Percentiles rank a stretch among this genome's conserved stretches.
Evolutionary conservation across 2,797 vertebrate genomes (phyloP).

Genomic region (Pangasius macronema): DNA sequence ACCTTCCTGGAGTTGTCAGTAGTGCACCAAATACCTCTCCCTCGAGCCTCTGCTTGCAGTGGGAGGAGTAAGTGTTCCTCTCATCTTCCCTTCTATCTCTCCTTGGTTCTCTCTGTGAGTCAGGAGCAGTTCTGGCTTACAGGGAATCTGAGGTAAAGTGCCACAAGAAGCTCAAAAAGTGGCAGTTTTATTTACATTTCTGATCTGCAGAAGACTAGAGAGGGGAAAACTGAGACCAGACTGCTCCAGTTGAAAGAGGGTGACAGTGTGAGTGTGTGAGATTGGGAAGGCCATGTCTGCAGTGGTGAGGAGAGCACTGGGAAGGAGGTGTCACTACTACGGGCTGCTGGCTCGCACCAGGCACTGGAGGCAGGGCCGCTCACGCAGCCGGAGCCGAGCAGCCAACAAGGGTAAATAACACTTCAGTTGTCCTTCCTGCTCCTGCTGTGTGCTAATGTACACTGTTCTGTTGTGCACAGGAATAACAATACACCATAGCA

Average conservation of each 20-base stretch:
- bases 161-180: conserved; percentile 7
- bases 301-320: conserved; percentile 77
- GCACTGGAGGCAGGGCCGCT: conserved; percentile 79
- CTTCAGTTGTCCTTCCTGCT: conserved; percentile 24
- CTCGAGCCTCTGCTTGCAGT: conserved; percentile 31
- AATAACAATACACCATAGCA: not conserved
- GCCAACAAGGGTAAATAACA: conserved; percentile 74
- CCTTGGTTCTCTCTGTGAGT: conserved; percentile 7
- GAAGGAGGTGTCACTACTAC: conserved; percentile 82
- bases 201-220: conserved; percentile 20
- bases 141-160: conserved; percentile 35
- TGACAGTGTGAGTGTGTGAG: not conserved
- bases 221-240: not conserved
- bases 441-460: not conserved
- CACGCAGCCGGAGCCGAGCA: conserved; percentile 77
- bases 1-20: conserved; percentile 32
- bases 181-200: not conserved
- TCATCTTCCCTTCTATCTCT: conserved; percentile 25
- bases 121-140: conserved; percentile 52
- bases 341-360: conserved; percentile 80
- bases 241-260: conserved; percentile 1
- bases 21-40: conserved; percentile 37
- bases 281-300: conserved; percentile 70
- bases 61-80: conserved; percentile 47
- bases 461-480: not conserved